A percentile compares a stretch with the other conserved stretches of the same genome.
These are phyloP conservation scores for Onychomys arenicola DNA, from an alignment of 2,797 vertebrate species.

Conservation along the genomic window DNA sequence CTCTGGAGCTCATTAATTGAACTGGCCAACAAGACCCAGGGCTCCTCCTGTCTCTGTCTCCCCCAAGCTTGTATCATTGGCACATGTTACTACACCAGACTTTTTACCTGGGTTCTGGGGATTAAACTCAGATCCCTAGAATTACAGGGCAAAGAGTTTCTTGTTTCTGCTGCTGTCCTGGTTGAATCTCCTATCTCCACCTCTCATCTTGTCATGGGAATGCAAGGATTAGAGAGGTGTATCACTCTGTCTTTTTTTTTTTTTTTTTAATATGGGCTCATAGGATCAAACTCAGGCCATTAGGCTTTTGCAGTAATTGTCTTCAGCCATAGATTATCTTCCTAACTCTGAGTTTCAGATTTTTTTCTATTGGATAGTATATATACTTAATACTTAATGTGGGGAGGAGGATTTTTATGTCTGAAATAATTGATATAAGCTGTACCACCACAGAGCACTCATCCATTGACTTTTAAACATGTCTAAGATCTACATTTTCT, in stretches of 20 bases:
- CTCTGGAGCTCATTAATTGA: background rate
- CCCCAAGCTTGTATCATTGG: background rate
- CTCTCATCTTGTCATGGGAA: background rate
- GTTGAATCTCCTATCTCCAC: background rate
- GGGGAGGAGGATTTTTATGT: background rate
- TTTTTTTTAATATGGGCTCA: too few species aligned
- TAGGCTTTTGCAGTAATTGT: background rate
- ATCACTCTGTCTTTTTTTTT: background rate
- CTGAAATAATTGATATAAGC: background rate
- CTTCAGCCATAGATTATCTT: background rate
- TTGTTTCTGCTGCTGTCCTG: background rate
- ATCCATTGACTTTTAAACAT: background rate
- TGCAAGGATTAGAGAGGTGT: background rate
- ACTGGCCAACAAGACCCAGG: background rate
- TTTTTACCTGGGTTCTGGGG: background rate
- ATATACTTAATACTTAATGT: background rate
- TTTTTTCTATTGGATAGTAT: background rate
- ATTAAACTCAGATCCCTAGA: background rate
- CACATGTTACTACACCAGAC: background rate
- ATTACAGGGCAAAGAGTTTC: background rate
- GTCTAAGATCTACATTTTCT: background rate
- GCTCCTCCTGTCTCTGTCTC: background rate
- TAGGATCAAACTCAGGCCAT: background rate
- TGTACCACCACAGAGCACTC: too few species aligned
- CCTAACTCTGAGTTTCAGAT: background rate